A percentile compares a stretch with the other conserved stretches of the same genome.
These are phyloP conservation scores for Nipponia nippon DNA, from an alignment of 2,113 vertebrate genomes.

Conservation along the genomic window DNA sequence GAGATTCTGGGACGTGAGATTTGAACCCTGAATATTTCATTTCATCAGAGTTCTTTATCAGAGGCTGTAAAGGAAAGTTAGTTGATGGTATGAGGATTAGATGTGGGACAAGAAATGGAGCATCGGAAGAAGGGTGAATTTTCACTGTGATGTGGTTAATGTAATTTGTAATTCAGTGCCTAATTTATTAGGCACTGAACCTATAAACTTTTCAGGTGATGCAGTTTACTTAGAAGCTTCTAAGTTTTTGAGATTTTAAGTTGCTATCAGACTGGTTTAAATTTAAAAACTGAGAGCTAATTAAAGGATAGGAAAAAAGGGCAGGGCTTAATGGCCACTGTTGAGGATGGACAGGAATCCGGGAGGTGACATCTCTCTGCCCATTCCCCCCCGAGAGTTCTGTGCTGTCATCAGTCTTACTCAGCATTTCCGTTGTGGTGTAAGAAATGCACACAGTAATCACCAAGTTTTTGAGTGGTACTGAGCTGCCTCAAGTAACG, in stretches of 20 bases:
- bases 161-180: not conserved
- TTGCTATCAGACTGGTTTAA: not conserved
- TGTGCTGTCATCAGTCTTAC: not conserved
- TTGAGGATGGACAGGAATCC: not conserved
- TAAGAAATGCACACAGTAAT: not conserved
- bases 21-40: not conserved
- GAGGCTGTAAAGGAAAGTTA: not conserved
- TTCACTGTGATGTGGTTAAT: not conserved
- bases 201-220: not conserved
- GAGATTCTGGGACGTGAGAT: not conserved
- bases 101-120: not conserved
- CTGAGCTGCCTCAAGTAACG: not conserved
- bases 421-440: not conserved
- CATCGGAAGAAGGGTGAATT: not conserved
- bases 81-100: not conserved
- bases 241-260: not conserved
- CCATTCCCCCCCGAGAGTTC: not conserved
- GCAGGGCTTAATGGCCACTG: not conserved
- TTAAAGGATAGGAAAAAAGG: not conserved
- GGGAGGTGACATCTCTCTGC: not conserved
- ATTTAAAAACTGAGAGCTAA: not conserved
- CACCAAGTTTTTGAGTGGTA: not conserved
- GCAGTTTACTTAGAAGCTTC: not conserved
- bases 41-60: not conserved
- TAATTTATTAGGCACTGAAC: not conserved